Percentiles rank a stretch among this genome's conserved stretches.
Evolutionary conservation across 2,113 vertebrate species (phyloP).

Genomic region (Mustela nigripes): DNA sequence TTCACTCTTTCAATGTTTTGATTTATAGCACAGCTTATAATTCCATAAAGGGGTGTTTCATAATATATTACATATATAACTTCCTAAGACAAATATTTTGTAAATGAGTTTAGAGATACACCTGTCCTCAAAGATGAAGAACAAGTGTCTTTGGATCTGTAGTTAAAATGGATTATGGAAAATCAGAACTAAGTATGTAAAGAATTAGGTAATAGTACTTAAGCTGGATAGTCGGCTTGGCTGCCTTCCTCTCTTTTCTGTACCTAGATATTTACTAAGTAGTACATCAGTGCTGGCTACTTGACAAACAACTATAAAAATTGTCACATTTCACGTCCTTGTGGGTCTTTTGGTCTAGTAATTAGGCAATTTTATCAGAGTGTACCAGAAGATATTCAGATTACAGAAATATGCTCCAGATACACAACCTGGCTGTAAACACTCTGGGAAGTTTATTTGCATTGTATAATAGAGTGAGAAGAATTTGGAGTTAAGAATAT

Average conservation of each 20-base stretch:
- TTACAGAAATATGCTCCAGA: background rate
- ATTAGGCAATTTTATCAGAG: background rate
- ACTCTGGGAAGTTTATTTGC: background rate
- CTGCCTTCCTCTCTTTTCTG: background rate
- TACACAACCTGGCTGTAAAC: background rate
- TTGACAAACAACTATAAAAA: background rate
- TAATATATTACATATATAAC: background rate
- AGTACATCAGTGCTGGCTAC: background rate
- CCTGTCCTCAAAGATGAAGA: background rate
- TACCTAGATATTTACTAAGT: background rate
- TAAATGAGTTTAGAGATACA: background rate
- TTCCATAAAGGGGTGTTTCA: background rate
- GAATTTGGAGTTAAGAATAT: background rate
- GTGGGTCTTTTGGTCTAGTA: background rate
- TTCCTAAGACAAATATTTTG: background rate
- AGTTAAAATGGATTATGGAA: background rate
- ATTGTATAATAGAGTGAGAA: background rate
- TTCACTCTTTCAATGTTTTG: background rate
- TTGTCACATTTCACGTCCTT: background rate
- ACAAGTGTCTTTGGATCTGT: background rate
- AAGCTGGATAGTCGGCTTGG: background rate
- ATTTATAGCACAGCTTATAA: background rate
- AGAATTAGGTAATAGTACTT: background rate
- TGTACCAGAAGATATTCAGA: background rate
- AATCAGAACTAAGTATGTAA: background rate